Percentiles rank a stretch among this genome's conserved stretches.
Conservation (phyloP, 2,113 vertebrate genomes). For the Colinus virginianus region DNA sequence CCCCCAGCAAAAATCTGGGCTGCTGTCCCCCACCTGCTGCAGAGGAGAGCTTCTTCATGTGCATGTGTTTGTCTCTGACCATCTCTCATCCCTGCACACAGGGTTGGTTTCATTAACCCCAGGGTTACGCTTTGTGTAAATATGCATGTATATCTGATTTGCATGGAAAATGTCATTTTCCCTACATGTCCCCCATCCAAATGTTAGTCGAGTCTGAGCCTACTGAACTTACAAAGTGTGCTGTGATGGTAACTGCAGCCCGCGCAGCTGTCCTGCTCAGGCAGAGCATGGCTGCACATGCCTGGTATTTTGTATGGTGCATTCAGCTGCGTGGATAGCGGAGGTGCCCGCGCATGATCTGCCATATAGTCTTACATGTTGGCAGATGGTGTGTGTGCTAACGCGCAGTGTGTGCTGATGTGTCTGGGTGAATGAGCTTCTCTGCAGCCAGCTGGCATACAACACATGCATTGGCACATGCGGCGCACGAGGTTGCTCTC, state of each 20-base stretch:
- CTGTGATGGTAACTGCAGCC: neutral
- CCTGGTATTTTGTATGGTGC: fast-evolving
- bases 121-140: neutral
- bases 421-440: neutral
- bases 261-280: neutral
- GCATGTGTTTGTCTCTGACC: neutral
- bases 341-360: neutral
- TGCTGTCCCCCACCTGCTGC: neutral
- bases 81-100: neutral
- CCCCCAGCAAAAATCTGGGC: neutral
- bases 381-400: neutral
- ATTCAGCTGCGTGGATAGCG: neutral
- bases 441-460: neutral
- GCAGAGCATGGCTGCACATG: fast-evolving
- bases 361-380: fast-evolving
- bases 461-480: neutral
- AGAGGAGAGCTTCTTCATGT: neutral
- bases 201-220: neutral
- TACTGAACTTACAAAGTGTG: neutral
- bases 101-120: neutral
- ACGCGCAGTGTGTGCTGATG: neutral
- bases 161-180: slow-evolving; percentile 12
- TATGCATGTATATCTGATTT: neutral
- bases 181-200: neutral
- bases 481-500: neutral